Percentiles rank a stretch among this genome's conserved stretches.
These are phyloP conservation scores for Bagarius yarrelli DNA, from an alignment of 2,113 vertebrate genomes.

Conservation along the genomic window DNA sequence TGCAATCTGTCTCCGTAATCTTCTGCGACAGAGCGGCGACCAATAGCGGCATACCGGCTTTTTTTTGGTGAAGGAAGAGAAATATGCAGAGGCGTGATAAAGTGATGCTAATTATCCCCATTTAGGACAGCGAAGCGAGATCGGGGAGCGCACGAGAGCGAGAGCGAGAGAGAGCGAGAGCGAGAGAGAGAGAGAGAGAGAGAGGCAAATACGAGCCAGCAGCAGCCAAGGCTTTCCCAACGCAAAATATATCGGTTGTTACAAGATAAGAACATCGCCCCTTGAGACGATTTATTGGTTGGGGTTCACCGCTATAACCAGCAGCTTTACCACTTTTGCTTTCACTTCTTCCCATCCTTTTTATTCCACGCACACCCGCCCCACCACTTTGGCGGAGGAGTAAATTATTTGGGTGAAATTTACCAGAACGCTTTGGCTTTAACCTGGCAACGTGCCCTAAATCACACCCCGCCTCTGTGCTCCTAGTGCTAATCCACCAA, in stretches of 20 bases:
- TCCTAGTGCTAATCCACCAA: constrained; percentile 90
- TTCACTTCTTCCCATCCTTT: constrained; percentile 50
- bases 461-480: constrained; percentile 85
- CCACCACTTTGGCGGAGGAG: constrained; percentile 77
- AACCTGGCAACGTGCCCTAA: constrained; percentile 85
- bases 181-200: constrained; percentile 64
- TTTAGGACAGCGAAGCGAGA: constrained; percentile 98
- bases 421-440: constrained; percentile 91
- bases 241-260: constrained; percentile 89
- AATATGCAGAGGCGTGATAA: constrained; percentile 99
- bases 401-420: constrained; percentile 95
- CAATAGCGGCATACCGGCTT: constrained; percentile 85
- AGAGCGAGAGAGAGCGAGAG: background rate
- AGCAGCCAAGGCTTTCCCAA: constrained; percentile 85
- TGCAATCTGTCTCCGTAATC: constrained; percentile 99
- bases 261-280: constrained; percentile 94
- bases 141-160: constrained; percentile 94
- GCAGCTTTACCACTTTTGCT: constrained; percentile 49
- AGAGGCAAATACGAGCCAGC: constrained; percentile 85
- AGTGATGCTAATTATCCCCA: constrained; percentile 99
- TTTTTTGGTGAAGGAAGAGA: constrained; percentile 82
- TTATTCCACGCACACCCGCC: constrained; percentile 43
- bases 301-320: constrained; percentile 82
- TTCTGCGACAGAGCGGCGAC: constrained; percentile 96
- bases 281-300: constrained; percentile 96